Evolutionary conservation across 2,888 invertebrate species (phyloP).

Genomic region (Spodoptera littoralis): DNA sequence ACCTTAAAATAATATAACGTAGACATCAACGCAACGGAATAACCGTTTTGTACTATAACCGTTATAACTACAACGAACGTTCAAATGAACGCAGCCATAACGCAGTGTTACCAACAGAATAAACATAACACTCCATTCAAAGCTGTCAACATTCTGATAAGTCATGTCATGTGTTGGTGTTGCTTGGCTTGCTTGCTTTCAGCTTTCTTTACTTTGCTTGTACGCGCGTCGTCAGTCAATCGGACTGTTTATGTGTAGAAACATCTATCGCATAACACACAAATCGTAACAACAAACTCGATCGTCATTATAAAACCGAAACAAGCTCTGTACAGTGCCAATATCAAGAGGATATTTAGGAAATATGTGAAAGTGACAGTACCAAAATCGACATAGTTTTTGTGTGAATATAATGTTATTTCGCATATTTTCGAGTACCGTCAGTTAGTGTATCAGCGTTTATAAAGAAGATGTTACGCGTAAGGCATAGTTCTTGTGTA

Average conservation of each 20-base stretch:
- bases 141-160: slow-evolving; percentile 71
- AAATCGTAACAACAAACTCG: slow-evolving; percentile 71
- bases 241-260: slow-evolving; percentile 76
- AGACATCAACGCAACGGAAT: no score
- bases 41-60: background rate
- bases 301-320: slow-evolving; percentile 60
- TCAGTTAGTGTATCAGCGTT: slow-evolving; percentile 72
- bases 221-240: slow-evolving; percentile 83
- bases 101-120: slow-evolving; percentile 63
- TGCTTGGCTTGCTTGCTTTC: slow-evolving; percentile 80
- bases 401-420: slow-evolving; percentile 80
- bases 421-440: slow-evolving; percentile 80
- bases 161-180: slow-evolving; percentile 80
- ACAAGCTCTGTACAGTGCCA: slow-evolving; percentile 64
- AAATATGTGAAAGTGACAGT: slow-evolving; percentile 84
- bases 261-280: slow-evolving; percentile 72
- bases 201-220: slow-evolving; percentile 84
- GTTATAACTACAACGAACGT: slow-evolving; percentile 7
- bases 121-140: slow-evolving; percentile 45
- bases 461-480: slow-evolving; percentile 70
- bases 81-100: slow-evolving; percentile 67
- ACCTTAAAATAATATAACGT: no score
- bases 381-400: slow-evolving; percentile 77
- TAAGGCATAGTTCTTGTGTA: slow-evolving; percentile 69
- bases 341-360: slow-evolving; percentile 69